phyloP scores from a whole-genome alignment of 2,113 vertebrate genomes.

The Oncorhynchus keta region DNA sequence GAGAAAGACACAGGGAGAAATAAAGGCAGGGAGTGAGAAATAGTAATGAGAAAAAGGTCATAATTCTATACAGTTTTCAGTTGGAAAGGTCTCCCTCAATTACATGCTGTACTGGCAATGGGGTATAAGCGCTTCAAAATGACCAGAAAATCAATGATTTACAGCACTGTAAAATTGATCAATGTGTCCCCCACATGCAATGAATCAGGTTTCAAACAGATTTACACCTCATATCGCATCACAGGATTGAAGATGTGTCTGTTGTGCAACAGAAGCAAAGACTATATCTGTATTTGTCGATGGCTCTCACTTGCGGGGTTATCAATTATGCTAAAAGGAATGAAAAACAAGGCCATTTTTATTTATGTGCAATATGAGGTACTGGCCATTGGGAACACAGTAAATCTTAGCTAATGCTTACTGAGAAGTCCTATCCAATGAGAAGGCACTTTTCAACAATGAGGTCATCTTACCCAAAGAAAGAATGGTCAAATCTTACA shows the following conservation, averaged over 20 bases:
- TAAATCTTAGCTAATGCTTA: conserved; percentile 41
- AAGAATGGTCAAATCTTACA: conserved; percentile 9
- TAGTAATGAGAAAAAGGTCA: conserved; percentile 9
- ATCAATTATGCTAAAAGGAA: conserved; percentile 48
- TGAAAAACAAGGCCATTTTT: conserved; percentile 21
- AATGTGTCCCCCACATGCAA: conserved; percentile 16
- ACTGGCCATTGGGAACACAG: conserved; percentile 27
- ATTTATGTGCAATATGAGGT: conserved; percentile 30
- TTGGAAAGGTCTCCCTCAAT: neutral
- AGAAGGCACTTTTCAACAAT: no score
- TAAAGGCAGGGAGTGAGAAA: conserved; percentile 27
- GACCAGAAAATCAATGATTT: conserved; percentile 34
- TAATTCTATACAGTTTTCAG: conserved; percentile 14
- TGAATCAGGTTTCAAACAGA: conserved; percentile 34
- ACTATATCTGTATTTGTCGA: conserved; percentile 25
- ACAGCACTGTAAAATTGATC: conserved; percentile 12
- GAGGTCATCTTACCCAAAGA: neutral
- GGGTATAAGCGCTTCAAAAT: conserved; percentile 10
- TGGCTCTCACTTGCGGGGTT: conserved; percentile 19
- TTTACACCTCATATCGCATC: conserved; percentile 11
- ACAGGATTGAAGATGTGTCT: no score
- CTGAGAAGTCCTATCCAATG: conserved; percentile 26
- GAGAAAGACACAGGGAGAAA: conserved; percentile 23
- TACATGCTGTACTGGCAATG: neutral
- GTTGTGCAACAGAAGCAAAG: conserved; percentile 7